A percentile compares a stretch with the other conserved stretches of the same genome.
Evolutionary conservation across 2,888 invertebrate genomes (phyloP).

Genomic region (Xanthia icteritia): DNA sequence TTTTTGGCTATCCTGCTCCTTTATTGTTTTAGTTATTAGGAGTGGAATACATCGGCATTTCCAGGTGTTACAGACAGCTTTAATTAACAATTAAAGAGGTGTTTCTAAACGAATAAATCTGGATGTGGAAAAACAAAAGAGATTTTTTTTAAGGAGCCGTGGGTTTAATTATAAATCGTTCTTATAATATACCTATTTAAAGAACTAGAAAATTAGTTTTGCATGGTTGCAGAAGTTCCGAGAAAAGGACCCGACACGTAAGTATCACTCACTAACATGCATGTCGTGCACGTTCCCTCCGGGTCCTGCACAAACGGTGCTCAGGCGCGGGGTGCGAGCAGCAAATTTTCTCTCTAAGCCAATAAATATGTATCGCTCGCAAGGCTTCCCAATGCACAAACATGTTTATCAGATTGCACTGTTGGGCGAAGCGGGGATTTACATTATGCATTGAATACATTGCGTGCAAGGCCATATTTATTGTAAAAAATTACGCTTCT

Average conservation of each 20-base stretch:
- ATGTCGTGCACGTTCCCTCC: background rate
- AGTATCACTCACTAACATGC: background rate
- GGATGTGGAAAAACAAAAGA: slow-evolving; percentile 1
- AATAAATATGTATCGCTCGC: slow-evolving; percentile 9
- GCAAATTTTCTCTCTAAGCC: slow-evolving; percentile 8
- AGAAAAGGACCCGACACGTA: background rate
- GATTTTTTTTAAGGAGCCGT: background rate
- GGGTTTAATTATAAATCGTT: background rate
- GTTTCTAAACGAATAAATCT: slow-evolving; percentile 20
- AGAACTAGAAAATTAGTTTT: background rate
- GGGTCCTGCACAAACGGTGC: slow-evolving; percentile 4
- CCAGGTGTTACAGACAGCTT: slow-evolving; percentile 23
- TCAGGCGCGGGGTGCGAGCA: background rate
- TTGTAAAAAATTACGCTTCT: background rate
- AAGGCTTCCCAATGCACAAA: slow-evolving; percentile 12
- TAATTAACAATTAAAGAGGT: slow-evolving; percentile 41
- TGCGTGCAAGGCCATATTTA: background rate
- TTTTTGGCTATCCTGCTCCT: slow-evolving; percentile 8
- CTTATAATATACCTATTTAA: background rate
- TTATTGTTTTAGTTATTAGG: slow-evolving; percentile 25
- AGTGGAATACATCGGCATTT: slow-evolving; percentile 25
- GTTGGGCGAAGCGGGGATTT: background rate
- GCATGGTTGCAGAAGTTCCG: background rate
- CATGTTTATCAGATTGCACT: slow-evolving; percentile 23
- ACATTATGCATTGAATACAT: background rate